phyloP scores from a whole-genome alignment of 2,797 vertebrate species.

The Australoheros facetus region DNA sequence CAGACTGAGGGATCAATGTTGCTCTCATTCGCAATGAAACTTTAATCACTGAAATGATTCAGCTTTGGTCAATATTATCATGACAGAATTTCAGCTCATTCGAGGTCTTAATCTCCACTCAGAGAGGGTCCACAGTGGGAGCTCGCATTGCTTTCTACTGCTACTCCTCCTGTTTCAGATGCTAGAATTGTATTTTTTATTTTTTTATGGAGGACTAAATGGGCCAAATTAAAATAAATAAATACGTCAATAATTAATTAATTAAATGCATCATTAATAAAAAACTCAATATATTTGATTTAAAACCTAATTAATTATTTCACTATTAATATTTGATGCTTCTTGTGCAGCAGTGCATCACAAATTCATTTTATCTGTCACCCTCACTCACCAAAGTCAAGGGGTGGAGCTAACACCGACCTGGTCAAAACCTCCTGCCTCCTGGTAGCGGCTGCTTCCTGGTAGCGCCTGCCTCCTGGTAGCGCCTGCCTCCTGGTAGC shows the following conservation, averaged over 20 bases:
- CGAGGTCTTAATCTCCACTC: neutral
- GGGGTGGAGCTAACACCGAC: no score
- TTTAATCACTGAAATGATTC: conserved; percentile 1
- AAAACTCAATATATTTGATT: neutral
- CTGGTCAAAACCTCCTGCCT: neutral
- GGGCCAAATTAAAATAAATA: neutral
- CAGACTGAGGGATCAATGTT: neutral
- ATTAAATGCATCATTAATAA: neutral
- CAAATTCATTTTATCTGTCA: no score
- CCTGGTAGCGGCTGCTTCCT: no score
- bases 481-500: no score
- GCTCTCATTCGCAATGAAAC: neutral
- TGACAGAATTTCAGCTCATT: neutral
- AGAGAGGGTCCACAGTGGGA: neutral
- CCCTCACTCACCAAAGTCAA: no score
- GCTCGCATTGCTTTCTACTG: neutral
- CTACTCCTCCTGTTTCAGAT: neutral
- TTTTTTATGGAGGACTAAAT: neutral
- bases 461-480: no score
- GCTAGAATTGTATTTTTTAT: neutral
- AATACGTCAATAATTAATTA: neutral
- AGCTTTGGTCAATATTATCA: conserved; percentile 4
- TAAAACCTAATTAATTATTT: neutral
- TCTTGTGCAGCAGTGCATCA: neutral
- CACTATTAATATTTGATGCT: neutral